Evolutionary conservation across 1,140 invertebrate genomes (phyloP), one percentile per base, ranked within the genome.

Genomic region (Pinna nobilis): DNA sequence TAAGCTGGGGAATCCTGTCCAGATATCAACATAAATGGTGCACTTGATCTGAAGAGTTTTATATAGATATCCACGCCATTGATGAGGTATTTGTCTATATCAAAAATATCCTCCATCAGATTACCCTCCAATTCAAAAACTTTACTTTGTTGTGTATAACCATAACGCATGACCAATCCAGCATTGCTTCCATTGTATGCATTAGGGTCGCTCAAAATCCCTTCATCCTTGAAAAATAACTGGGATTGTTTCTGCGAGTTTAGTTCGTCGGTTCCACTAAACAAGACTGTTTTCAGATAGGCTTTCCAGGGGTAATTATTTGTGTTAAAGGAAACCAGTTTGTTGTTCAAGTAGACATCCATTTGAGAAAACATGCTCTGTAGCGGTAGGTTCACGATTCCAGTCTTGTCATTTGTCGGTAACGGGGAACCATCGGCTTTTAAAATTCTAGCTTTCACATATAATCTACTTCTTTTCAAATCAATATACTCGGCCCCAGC

Each of bases 261-360:
- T 61, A 50, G 28, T 51, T 63, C 57, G 11, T 70, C 68, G 23
- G 30, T 63, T 51, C 68, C 68, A 3, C 39, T 23, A 60, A 53
- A 69, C 39, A 69, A 47, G n/a, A 69, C 25, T n/a, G 30, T 33
- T 60, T 60, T 55, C 51, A 59, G 28, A 44, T 69, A 69, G 11
- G 51, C 53, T 44, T 68, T 70, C 68, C 68, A 70, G 5, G 57
- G 68, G 23, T 61, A 70, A 37, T 70, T 60, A 23, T 60, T 69
- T 20, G 67, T 57, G 28, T 69, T 69, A 30, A 61, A 32, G n/a
- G 68, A 70, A 33, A 76, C 47, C 20, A 72, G 41, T 37, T 66
- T 71, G 30, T 64, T 69, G 63, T 76, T 76, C 50, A 76, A 49
- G 44, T 41, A 53, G 25, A 75, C 33, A 64, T 75, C 73, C 23